Percentiles rank a stretch among this genome's conserved stretches.
Evolutionary conservation across 2,113 vertebrate genomes (phyloP).

Genomic region (Neogobius melanostomus): DNA sequence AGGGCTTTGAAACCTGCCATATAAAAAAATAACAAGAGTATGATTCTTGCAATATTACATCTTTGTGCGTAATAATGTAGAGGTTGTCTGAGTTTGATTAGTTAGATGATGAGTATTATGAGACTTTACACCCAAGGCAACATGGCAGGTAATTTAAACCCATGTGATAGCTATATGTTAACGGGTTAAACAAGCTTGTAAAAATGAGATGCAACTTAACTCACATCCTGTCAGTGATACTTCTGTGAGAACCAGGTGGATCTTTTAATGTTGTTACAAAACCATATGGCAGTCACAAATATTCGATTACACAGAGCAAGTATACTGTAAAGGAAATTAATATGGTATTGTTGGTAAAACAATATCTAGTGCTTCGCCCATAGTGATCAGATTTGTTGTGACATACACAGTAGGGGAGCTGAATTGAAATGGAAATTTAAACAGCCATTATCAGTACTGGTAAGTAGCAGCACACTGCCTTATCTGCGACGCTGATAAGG

Average conservation of each 20-base stretch:
- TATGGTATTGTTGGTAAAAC: not conserved
- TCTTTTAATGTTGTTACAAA: not conserved
- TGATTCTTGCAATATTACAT: too few species aligned
- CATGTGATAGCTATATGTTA: conserved; percentile 3
- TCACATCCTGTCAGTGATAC: not conserved
- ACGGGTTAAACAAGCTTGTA: conserved; percentile 1
- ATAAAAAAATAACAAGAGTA: too few species aligned
- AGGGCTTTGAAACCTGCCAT: too few species aligned
- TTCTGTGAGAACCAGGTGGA: not conserved
- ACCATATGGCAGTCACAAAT: not conserved
- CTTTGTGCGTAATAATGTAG: too few species aligned
- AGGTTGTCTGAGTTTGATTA: too few species aligned
- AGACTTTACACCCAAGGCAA: conserved; percentile 14
- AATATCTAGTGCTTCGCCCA: not conserved
- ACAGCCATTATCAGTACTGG: too few species aligned
- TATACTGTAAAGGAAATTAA: not conserved
- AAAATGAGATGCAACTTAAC: conserved; percentile 5
- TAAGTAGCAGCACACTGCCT: too few species aligned
- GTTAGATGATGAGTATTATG: not conserved
- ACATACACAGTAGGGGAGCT: too few species aligned
- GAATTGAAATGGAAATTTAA: too few species aligned
- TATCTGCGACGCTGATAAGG: too few species aligned
- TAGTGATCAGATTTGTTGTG: too few species aligned
- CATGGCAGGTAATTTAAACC: conserved; percentile 9
- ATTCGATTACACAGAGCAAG: not conserved